These are phyloP conservation scores for Girardinus metallicus DNA, from an alignment of 2,797 vertebrate genomes.

Conservation along the genomic window DNA sequence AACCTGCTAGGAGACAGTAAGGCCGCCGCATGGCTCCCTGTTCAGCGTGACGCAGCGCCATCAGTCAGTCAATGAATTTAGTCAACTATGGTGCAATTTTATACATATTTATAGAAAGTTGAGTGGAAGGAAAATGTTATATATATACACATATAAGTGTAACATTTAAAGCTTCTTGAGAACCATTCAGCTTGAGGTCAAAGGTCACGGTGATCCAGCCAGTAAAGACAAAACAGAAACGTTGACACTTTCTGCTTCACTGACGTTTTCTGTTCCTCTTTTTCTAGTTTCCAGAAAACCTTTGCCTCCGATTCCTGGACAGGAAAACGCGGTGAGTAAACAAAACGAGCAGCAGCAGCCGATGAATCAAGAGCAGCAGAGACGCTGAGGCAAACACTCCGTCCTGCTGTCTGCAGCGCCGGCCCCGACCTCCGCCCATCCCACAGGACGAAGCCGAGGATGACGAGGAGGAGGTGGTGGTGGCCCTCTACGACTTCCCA, in stretches of 20 bases:
- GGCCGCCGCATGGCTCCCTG: constrained; percentile 29
- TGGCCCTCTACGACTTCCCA: constrained; percentile 90
- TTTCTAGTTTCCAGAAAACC: constrained; percentile 84
- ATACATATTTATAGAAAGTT: background rate
- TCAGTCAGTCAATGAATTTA: background rate
- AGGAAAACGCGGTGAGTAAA: constrained; percentile 17
- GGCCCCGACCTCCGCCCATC: constrained; percentile 53
- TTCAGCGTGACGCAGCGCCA: background rate
- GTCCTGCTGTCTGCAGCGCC: constrained; percentile 31
- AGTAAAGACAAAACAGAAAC: background rate
- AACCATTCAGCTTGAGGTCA: background rate
- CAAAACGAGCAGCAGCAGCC: background rate
- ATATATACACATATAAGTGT: no score
- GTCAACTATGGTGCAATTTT: background rate
- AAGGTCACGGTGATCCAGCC: background rate
- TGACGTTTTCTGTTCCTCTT: constrained; percentile 54
- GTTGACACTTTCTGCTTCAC: background rate
- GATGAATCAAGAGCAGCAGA: background rate
- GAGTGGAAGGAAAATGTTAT: background rate
- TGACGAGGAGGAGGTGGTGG: constrained; percentile 72
- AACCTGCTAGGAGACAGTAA: constrained; percentile 89
- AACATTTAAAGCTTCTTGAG: no score
- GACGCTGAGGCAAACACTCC: background rate
- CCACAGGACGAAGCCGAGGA: background rate
- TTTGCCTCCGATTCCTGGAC: constrained; percentile 83